A percentile compares a stretch with the other conserved stretches of the same genome.
phyloP scores from a whole-genome alignment of 2,888 invertebrate species.

The Cremastinae sp. region DNA sequence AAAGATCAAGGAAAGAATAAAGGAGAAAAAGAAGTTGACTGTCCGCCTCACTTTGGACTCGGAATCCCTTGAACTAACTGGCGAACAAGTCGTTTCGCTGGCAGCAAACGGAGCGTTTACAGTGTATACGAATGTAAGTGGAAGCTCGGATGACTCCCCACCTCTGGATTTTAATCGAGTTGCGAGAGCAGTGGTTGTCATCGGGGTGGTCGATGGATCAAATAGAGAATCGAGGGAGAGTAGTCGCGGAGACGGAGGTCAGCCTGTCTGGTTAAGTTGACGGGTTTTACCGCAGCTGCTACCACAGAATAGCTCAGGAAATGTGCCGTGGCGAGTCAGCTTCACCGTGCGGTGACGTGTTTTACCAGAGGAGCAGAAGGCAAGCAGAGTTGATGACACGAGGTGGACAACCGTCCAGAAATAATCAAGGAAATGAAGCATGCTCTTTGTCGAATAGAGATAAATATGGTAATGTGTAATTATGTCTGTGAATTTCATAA shows the following conservation, averaged over 20 bases:
- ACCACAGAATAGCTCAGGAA: conserved; percentile 33
- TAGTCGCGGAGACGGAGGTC: conserved; percentile 69
- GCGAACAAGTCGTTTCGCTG: conserved; percentile 64
- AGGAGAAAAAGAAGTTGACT: conserved; percentile 31
- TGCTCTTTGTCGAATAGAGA: no score
- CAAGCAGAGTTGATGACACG: conserved; percentile 55
- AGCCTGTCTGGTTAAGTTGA: conserved; percentile 36
- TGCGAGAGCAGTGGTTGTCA: conserved; percentile 81
- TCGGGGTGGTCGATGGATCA: conserved; percentile 81
- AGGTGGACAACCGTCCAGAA: conserved; percentile 37
- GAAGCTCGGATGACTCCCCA: conserved; percentile 11
- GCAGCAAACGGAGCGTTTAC: conserved; percentile 42
- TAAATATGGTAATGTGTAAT: no score
- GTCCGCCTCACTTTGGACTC: conserved; percentile 54
- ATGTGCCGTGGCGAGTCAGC: conserved; percentile 28
- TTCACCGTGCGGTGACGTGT: conserved; percentile 28
- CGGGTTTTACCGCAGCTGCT: conserved; percentile 32
- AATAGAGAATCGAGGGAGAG: conserved; percentile 62
- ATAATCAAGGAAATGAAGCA: conserved; percentile 44
- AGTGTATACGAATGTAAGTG: conserved; percentile 8
- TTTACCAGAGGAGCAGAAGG: conserved; percentile 10
- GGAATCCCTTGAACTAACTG: conserved; percentile 64
- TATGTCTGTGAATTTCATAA: no score
- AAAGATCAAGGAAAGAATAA: conserved; percentile 12
- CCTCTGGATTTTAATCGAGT: conserved; percentile 18